Conservation (phyloP, 2,797 vertebrate species). For the Philypnodon macrostomus region DNA sequence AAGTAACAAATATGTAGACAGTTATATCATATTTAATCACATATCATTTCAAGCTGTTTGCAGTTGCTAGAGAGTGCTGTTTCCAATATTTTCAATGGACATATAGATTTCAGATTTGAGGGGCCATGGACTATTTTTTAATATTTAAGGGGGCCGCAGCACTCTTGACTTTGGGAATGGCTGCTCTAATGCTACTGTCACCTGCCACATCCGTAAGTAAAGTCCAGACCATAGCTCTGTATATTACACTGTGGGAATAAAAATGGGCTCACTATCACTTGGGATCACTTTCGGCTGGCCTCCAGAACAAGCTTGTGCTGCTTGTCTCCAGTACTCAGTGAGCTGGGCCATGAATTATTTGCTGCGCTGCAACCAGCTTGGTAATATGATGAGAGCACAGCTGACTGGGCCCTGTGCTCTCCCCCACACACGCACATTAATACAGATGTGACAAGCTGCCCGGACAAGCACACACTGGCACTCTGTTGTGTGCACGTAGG, state of each 20-base stretch:
- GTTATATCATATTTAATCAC: too few relatives aligned
- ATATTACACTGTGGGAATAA: not conserved
- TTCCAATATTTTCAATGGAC: too few relatives aligned
- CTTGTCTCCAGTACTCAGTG: conserved; percentile 39
- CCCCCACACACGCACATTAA: not conserved
- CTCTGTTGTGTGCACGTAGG: not conserved
- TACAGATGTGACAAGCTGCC: not conserved
- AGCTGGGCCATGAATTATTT: conserved; percentile 54
- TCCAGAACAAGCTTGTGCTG: conserved; percentile 29
- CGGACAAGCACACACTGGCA: not conserved
- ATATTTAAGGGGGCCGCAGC: too few relatives aligned
- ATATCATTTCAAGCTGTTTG: too few relatives aligned
- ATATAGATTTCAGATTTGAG: too few relatives aligned
- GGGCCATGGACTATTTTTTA: too few relatives aligned
- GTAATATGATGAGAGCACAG: conserved; percentile 52
- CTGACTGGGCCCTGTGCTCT: conserved; percentile 30
- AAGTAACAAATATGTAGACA: too few relatives aligned
- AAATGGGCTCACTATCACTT: conserved; percentile 7
- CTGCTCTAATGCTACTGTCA: not conserved
- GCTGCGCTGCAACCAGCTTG: conserved; percentile 39
- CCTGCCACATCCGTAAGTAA: not conserved
- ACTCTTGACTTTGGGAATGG: too few relatives aligned
- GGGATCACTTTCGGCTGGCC: conserved; percentile 36
- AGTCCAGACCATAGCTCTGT: not conserved
- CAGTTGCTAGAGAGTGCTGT: too few relatives aligned